A percentile compares a stretch with the other conserved stretches of the same genome.
These are phyloP conservation scores for Trachops cirrhosus DNA, from an alignment of 2,797 vertebrate species.

Conservation along the genomic window DNA sequence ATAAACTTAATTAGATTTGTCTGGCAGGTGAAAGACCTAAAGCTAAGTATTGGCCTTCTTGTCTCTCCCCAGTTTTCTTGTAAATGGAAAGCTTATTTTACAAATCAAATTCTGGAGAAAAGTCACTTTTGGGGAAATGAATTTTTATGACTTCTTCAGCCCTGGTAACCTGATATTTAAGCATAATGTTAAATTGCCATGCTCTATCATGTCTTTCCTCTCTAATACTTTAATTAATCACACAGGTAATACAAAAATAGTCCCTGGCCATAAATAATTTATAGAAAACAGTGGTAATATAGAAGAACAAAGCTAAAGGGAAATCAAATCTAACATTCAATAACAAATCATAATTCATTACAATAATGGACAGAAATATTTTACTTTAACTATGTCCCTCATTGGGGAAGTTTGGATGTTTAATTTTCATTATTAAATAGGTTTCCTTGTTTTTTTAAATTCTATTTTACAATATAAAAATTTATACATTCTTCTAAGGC, in stretches of 20 bases:
- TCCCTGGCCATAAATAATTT: neutral
- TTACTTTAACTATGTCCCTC: neutral
- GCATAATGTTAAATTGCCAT: neutral
- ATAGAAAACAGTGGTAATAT: neutral
- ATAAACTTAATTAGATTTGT: constrained; percentile 4
- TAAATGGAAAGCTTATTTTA: constrained; percentile 34
- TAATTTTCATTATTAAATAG: neutral
- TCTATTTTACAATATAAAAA: neutral
- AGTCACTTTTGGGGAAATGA: neutral
- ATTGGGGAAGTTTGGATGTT: neutral
- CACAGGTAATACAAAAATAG: neutral
- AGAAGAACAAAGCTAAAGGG: neutral
- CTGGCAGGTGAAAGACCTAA: neutral
- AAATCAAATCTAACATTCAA: neutral
- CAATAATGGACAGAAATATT: neutral
- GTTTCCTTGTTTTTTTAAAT: neutral
- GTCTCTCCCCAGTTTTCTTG: neutral
- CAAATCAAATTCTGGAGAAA: neutral
- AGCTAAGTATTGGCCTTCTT: neutral
- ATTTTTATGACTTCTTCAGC: neutral
- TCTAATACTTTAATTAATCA: neutral
- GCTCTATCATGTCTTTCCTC: neutral
- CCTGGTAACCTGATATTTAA: neutral
- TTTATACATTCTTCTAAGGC: neutral
- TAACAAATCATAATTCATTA: neutral